phyloP scores from a whole-genome alignment of 2,113 vertebrate genomes.

The Chaenogobius annularis region DNA sequence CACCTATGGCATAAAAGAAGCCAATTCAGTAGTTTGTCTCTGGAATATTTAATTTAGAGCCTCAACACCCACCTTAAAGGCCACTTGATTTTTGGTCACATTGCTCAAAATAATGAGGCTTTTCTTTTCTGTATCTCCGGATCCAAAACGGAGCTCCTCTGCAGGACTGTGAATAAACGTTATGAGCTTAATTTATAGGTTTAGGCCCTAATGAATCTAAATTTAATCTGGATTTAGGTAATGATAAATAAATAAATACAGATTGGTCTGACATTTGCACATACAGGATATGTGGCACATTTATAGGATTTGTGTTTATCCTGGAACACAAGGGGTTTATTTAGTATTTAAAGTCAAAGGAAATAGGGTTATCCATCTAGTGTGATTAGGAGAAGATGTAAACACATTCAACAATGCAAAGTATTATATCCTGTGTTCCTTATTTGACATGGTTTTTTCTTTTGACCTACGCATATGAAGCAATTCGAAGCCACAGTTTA shows the following conservation, averaged over 20 bases:
- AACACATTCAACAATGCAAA: background rate
- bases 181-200: background rate
- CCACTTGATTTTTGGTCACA: constrained; percentile 91
- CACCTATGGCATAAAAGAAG: constrained; percentile 76
- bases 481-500: background rate
- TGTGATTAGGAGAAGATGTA: background rate
- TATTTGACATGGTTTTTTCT: background rate
- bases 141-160: constrained; percentile 94
- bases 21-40: background rate
- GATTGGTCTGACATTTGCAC: background rate
- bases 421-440: background rate
- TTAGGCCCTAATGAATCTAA: background rate
- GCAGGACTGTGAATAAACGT: constrained; percentile 81
- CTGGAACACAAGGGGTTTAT: no score
- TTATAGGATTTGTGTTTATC: no score
- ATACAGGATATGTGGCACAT: background rate
- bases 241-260: background rate
- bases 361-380: background rate
- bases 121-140: constrained; percentile 90
- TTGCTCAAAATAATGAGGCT: constrained; percentile 93
- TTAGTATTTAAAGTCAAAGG: background rate
- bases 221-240: background rate
- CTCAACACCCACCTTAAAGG: constrained; percentile 88
- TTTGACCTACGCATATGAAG: background rate
- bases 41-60: background rate